Base-by-base conservation (phyloP, 2,113 vertebrate genomes). In the Athene cunicularia region DNA sequence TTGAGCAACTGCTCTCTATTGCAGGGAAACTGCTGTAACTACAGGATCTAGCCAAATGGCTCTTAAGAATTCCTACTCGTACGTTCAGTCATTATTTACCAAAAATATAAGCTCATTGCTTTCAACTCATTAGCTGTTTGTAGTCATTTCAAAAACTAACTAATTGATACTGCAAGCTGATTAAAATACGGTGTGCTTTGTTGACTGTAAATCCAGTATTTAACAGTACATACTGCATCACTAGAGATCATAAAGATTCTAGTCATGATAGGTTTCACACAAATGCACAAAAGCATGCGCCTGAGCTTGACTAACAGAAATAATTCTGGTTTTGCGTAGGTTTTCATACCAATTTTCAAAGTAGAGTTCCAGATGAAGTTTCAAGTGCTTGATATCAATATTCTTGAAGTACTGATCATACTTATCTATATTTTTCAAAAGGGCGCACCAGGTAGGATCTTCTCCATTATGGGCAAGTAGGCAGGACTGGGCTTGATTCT, bases 51-150 rank as follows among this genome's bases (percentile, higher is more conserved):
- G 53, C 33, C 52, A 79, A 56, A 85, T 73, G 24, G 12, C 33
- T 64, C 56, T 64, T 75, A 87, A 82, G 39, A 58, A 82, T 75
- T 14, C 9, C n/a, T 87, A 4, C 33, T 75, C 87, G 16, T 90
- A 53, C 82, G 50, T 75, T 68, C 30, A 80, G 35, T 67, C 56
- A 15, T 75, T 87, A 63, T 94, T 85, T 94, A 90, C 20, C 35
- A 62, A 58, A 95, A 93, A 62, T 60, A 41, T 28, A 64, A 66
- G 23, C 24, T 68, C 16, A 15, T 47, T 80, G 77, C 66, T 74
- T 75, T 95, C 52, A 91, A 41, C 58, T 95, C 33, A 33, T 93
- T 93, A 86, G 71, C 43, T 73, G 53, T 85, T 95, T 85, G 67
- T 72, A 82, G 43, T 80, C 1, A 60, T 86, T 87, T 87, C 4